Conservation (phyloP, 2,888 invertebrate genomes). For the Ormyrus thymus region DNA sequence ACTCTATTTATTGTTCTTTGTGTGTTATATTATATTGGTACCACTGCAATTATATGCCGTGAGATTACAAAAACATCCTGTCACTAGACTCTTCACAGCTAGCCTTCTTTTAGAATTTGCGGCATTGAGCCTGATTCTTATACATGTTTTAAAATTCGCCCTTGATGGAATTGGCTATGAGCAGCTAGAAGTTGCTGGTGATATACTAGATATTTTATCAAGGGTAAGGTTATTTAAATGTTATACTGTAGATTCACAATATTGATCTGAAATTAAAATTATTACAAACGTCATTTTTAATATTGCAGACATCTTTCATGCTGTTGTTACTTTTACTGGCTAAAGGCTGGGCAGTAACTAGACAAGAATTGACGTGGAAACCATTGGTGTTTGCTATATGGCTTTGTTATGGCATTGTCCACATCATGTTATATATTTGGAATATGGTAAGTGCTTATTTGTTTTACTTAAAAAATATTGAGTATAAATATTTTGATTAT, state of each 20-base stretch:
- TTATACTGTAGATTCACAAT: too few species aligned
- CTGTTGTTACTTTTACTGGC: conserved; percentile 91
- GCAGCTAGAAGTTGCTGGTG: conserved; percentile 89
- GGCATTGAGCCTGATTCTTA: conserved; percentile 89
- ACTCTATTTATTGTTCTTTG: conserved; percentile 90
- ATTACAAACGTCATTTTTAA: too few species aligned
- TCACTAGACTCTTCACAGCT: conserved; percentile 92
- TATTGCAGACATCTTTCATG: conserved; percentile 91
- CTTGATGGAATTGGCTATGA: conserved; percentile 92
- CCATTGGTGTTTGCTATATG: conserved; percentile 90
- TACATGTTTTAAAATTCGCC: conserved; percentile 93
- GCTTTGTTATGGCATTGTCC: conserved; percentile 93
- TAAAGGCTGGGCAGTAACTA: conserved; percentile 97
- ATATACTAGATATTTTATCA: conserved; percentile 93
- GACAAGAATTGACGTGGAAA: conserved; percentile 91
- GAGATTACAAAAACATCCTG: conserved; percentile 90
- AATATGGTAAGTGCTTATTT: conserved; percentile 85
- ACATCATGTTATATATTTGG: conserved; percentile 95
- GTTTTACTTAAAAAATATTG: neutral
- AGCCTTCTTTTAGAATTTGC: conserved; percentile 90
- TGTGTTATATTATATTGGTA: conserved; percentile 89
- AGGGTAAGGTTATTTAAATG: conserved; percentile 78
- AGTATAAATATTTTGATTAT: neutral
- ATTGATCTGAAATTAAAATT: too few species aligned
- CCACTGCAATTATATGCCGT: conserved; percentile 95